A percentile compares a stretch with the other conserved stretches of the same genome.
Evolutionary conservation across 2,888 invertebrate species (phyloP).

Genomic region (Epinotia bilunana): DNA sequence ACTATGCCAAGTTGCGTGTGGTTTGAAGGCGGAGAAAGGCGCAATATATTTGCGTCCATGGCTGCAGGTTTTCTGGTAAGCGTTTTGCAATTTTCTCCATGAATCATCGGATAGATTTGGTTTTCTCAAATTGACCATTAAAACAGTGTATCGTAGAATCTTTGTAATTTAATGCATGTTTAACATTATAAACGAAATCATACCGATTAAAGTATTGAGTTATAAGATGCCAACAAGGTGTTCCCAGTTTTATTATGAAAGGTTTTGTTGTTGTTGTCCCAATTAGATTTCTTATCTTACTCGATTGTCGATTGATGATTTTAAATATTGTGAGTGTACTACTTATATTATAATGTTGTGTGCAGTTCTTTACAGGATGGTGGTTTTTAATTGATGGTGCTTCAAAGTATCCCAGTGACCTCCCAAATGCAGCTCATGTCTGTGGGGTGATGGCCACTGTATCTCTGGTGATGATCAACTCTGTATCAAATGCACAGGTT

Average conservation of each 20-base stretch:
- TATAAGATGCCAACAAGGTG: background rate
- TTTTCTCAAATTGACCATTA: background rate
- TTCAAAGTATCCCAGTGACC: conserved; percentile 88
- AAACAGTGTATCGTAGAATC: background rate
- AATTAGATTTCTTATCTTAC: background rate
- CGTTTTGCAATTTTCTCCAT: conserved; percentile 35
- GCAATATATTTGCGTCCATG: conserved; percentile 94
- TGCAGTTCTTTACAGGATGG: conserved; percentile 98
- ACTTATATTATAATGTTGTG: conserved; percentile 46
- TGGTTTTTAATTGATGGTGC: conserved; percentile 99
- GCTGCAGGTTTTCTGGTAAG: conserved; percentile 93
- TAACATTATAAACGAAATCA: background rate
- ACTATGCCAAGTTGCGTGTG: conserved; percentile 91
- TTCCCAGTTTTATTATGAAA: background rate
- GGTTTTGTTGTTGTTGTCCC: background rate
- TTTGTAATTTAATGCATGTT: background rate
- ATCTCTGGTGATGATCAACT: conserved; percentile 98
- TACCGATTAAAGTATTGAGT: background rate
- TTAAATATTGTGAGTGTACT: background rate
- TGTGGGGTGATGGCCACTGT: conserved; percentile 98
- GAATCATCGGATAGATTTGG: conserved; percentile 41
- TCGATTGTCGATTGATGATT: background rate
- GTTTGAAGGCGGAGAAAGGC: conserved; percentile 93
- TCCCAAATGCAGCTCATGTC: conserved; percentile 93
- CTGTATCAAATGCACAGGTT: conserved; percentile 97